A percentile compares a stretch with the other conserved stretches of the same genome.
Conservation (phyloP, 2,888 invertebrate genomes). For the Aleiodes alternator region DNA sequence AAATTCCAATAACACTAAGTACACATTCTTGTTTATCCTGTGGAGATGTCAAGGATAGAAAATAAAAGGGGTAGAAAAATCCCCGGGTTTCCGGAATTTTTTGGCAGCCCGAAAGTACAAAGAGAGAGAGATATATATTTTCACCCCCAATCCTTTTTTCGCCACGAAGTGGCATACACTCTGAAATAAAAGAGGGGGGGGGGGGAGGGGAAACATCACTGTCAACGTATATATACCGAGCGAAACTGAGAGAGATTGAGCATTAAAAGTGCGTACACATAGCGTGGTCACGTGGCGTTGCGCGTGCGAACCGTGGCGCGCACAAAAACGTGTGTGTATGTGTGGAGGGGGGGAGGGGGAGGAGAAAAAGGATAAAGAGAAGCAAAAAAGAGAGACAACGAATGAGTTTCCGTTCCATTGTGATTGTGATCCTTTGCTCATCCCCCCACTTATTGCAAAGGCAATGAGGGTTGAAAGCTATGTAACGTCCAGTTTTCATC, state of each 20-base stretch:
- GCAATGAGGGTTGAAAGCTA: conserved; percentile 62
- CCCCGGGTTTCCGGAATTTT: conserved; percentile 35
- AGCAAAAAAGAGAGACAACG: conserved; percentile 16
- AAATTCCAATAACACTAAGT: conserved; percentile 16
- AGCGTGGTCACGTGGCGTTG: conserved; percentile 53
- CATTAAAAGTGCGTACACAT: conserved; percentile 51
- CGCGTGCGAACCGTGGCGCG: conserved; percentile 52
- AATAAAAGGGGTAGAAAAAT: conserved; percentile 1
- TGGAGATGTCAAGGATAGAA: conserved; percentile 16
- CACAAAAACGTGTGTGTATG: conserved; percentile 31
- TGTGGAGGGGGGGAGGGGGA: not conserved
- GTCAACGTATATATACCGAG: conserved; percentile 56
- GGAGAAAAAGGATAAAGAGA: conserved; percentile 39
- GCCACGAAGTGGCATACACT: conserved; percentile 57
- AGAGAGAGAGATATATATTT: conserved; percentile 23
- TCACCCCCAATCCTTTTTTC: conserved; percentile 54
- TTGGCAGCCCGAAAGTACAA: not conserved
- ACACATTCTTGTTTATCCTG: conserved; percentile 17
- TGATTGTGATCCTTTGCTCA: conserved; percentile 38
- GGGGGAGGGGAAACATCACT: conserved; percentile 52
- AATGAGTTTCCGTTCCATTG: conserved; percentile 21
- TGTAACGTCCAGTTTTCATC: conserved; percentile 69
- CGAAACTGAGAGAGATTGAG: conserved; percentile 65
- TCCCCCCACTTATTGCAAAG: conserved; percentile 43
- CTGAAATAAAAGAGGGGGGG: not conserved